phyloP scores from a whole-genome alignment of 2,113 vertebrate species.

The Corvus cornix region DNA sequence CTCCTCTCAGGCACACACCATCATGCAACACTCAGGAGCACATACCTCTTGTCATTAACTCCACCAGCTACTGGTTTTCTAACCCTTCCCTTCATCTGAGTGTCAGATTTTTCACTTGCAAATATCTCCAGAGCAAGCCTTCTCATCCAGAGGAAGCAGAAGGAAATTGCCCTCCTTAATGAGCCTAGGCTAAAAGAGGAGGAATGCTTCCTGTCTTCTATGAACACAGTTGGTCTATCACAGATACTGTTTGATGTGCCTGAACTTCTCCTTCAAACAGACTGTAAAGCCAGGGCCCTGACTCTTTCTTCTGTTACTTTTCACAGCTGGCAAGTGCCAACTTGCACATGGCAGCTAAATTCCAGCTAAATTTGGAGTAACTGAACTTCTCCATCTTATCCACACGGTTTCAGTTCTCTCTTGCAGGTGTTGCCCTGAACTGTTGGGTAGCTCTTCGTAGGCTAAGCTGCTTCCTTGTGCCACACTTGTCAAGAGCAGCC shows the following conservation, averaged over 20 bases:
- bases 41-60: not conserved
- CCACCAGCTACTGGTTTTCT: constrained; percentile 54
- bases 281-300: not conserved
- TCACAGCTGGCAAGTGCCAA: constrained; percentile 2
- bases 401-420: not conserved
- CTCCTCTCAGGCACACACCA: not conserved
- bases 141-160: constrained; percentile 15
- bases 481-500: not conserved
- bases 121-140: not conserved
- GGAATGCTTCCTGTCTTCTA: not conserved
- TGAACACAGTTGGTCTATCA: not conserved
- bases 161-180: constrained; percentile 42
- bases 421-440: not conserved
- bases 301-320: not conserved
- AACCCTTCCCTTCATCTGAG: constrained; percentile 3
- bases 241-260: not conserved
- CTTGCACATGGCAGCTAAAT: not conserved
- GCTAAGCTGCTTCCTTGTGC: not conserved
- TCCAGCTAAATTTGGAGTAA: not conserved
- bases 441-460: not conserved
- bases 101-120: constrained; percentile 51
- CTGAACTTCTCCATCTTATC: not conserved
- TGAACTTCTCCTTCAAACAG: constrained; percentile 23
- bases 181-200: not conserved
- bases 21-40: not conserved